These are phyloP conservation scores for Coleophora flavipennella DNA, from an alignment of 2,888 invertebrate species.

Conservation along the genomic window DNA sequence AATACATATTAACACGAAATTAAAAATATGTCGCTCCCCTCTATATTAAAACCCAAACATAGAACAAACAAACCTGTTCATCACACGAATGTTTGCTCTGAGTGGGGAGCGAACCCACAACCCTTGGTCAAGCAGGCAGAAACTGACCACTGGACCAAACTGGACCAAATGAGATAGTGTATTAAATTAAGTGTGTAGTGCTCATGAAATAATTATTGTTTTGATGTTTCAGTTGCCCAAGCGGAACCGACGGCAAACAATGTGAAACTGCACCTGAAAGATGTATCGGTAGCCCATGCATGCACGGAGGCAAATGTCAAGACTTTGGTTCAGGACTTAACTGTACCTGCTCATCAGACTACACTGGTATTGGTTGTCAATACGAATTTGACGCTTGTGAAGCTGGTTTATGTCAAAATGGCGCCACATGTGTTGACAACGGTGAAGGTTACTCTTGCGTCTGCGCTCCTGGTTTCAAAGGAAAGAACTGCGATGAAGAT, in stretches of 20 bases:
- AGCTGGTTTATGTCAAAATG: constrained; percentile 91
- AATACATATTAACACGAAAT: no score
- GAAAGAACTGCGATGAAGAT: constrained; percentile 91
- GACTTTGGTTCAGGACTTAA: constrained; percentile 96
- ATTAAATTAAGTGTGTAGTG: no score
- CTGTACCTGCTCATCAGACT: constrained; percentile 91
- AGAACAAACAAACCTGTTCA: no score
- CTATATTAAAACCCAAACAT: no score
- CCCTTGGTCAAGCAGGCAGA: no score
- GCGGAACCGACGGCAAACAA: constrained; percentile 96
- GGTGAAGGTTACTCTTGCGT: constrained; percentile 88
- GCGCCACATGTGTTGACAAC: constrained; percentile 91
- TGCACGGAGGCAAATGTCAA: constrained; percentile 96
- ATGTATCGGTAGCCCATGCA: constrained; percentile 93
- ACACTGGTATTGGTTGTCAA: constrained; percentile 91
- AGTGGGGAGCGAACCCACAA: no score
- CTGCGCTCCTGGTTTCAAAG: constrained; percentile 86
- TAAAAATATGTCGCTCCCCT: no score
- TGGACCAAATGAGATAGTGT: no score
- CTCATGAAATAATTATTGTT: background rate
- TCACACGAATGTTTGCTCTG: no score
- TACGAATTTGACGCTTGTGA: constrained; percentile 95
- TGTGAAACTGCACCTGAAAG: constrained; percentile 97
- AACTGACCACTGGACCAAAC: no score
- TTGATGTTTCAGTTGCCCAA: constrained; percentile 79